Conservation (phyloP, 2,888 invertebrate species). For the Corythucha ciliata region DNA sequence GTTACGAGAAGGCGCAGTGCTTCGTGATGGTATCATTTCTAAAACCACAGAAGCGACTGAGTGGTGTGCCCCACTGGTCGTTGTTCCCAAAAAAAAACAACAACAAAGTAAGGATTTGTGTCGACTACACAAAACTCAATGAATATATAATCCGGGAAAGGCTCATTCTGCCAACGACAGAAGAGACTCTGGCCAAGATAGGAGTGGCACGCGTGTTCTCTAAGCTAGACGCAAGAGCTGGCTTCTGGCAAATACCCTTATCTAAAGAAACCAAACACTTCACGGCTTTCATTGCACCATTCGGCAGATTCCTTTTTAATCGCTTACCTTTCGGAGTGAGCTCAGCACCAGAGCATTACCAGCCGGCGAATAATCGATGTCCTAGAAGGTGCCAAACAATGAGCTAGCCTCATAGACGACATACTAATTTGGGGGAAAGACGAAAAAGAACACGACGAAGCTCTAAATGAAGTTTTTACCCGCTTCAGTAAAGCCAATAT, state of each 20-base stretch:
- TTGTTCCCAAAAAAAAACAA: background rate
- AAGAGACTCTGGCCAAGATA: background rate
- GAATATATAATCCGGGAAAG: constrained; percentile 12
- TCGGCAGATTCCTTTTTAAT: background rate
- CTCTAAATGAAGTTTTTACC: constrained; percentile 6
- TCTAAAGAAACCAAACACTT: constrained; percentile 18
- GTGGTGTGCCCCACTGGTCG: background rate
- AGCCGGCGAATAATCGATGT: too few relatives aligned
- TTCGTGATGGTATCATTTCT: background rate
- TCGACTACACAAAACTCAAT: constrained; percentile 1
- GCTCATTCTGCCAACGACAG: constrained; percentile 15
- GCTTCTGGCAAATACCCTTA: constrained; percentile 35
- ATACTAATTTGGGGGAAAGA: constrained; percentile 19
- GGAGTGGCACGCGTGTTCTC: constrained; percentile 23
- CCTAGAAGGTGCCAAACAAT: too few relatives aligned
- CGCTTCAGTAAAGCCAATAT: too few relatives aligned
- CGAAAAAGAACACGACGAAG: constrained; percentile 22
- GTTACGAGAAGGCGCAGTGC: too few relatives aligned
- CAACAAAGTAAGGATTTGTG: background rate
- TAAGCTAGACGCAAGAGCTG: constrained; percentile 33
- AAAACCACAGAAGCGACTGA: background rate
- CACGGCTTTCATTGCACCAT: background rate
- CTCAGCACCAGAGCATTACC: constrained; percentile 16
- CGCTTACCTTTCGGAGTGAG: constrained; percentile 1
- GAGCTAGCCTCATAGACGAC: constrained; percentile 19